Evolutionary conservation across 2,797 vertebrate genomes (phyloP), one percentile per base, ranked within the genome.

Genomic region (Gouania willdenowi): DNA sequence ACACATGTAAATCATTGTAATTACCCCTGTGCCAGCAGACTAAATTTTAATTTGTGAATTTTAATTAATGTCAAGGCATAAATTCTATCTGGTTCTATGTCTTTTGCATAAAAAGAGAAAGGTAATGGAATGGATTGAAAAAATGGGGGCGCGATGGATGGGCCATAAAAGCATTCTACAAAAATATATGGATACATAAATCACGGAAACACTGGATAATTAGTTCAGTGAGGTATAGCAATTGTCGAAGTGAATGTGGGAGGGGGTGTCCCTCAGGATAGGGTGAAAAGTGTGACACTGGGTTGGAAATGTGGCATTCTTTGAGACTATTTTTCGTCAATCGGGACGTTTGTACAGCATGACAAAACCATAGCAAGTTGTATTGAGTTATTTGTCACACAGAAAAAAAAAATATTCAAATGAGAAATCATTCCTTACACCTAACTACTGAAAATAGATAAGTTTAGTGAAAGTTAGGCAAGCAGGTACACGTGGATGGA

Each of bases 21-120:
- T 43, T 35, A 54, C 37, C 55, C 26, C 13, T 23, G 14, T 3
- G 4, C 23, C 8, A 25, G 21, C 25, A 21, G 17, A 44, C 41
- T 53, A 19, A 45, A 45, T 53, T 21, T 52, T 18, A 59, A 58
- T 33, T 18, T 35, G 33, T 29, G 35, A 55, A 54, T 46, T 67
- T 49, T 32, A 48, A 60, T 67, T 61, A 61, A 60, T 49, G 60
- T 14, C 22, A 23, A 28, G 35, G 39, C 29, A 35, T 52, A 56
- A 44, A 59, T 52, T 34, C 5, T 27, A 67, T 45, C 28, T 30
- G 13, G 12, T 45, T 41, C 20, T 14, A 36, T 48, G 41, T 54
- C 7, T 7, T 4, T 29, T 30, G 44, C 26, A 23, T 3, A 12
- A 8, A 4, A 12, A 21, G 32, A 14, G 27, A 11, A 22, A 9